phyloP scores from a whole-genome alignment of 2,888 invertebrate species.

The Dione juno region DNA sequence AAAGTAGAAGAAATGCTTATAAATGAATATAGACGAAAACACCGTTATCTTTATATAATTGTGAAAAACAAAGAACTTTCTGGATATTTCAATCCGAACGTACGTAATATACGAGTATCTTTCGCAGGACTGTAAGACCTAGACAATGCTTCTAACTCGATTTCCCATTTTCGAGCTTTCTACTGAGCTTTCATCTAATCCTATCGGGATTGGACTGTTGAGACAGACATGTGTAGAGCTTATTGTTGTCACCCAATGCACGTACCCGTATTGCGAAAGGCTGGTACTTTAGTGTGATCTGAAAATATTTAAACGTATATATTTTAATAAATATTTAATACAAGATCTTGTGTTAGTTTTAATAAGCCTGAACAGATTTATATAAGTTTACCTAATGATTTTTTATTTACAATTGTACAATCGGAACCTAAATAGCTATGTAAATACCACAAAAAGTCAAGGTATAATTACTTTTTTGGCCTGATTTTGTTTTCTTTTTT shows the following conservation, averaged over 20 bases:
- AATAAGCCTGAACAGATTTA: no score
- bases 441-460: no score
- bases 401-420: no score
- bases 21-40: no score
- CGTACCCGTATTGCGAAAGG: neutral
- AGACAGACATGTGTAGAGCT: slow-evolving; percentile 12
- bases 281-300: neutral
- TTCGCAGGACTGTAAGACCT: neutral
- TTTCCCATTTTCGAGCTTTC: slow-evolving; percentile 13
- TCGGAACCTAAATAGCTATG: no score
- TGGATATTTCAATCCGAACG: neutral
- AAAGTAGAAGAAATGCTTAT: no score
- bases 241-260: slow-evolving; percentile 4
- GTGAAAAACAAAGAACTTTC: neutral
- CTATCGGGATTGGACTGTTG: slow-evolving; percentile 10
- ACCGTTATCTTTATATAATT: neutral
- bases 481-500: no score
- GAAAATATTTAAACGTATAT: neutral
- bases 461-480: no score
- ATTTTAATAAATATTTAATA: no score
- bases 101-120: neutral
- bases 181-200: slow-evolving; percentile 16
- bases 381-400: no score
- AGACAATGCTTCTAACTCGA: neutral
- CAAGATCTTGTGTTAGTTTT: no score